Evolutionary conservation across 2,113 vertebrate genomes (phyloP).

Genomic region (Brevimyrus niger): DNA sequence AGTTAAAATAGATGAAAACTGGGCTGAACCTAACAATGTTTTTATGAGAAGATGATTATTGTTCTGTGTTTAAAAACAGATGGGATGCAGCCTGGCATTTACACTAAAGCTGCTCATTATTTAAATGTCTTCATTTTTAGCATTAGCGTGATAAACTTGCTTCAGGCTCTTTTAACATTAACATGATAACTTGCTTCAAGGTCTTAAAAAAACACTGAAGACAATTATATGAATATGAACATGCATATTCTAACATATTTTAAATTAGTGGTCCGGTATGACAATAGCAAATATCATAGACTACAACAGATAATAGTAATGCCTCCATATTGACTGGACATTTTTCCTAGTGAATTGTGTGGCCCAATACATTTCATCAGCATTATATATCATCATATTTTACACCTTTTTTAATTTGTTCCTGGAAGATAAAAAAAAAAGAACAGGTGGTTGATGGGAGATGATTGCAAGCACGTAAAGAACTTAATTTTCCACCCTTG

Average conservation of each 20-base stretch:
- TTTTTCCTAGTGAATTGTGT: neutral
- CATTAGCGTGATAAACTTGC: neutral
- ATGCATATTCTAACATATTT: neutral
- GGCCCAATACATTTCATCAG: neutral
- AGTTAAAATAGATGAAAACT: neutral
- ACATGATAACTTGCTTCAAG: neutral
- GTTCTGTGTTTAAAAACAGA: neutral
- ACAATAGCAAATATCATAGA: neutral
- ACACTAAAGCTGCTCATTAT: neutral
- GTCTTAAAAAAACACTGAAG: neutral
- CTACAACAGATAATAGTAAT: neutral
- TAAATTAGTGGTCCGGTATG: neutral
- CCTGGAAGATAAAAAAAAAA: constrained; percentile 26
- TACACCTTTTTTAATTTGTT: constrained; percentile 11
- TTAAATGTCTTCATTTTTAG: neutral
- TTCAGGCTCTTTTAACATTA: neutral
- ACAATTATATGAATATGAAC: neutral
- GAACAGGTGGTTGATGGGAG: constrained; percentile 22
- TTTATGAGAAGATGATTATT: neutral
- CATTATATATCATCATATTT: constrained; percentile 2
- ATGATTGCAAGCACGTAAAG: constrained; percentile 12
- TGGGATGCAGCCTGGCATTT: neutral
- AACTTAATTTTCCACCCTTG: neutral
- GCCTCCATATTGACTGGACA: neutral
- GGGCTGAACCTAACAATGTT: neutral